Evolutionary conservation across 2,888 invertebrate genomes (phyloP).

Genomic region (Anticlea derivata): DNA sequence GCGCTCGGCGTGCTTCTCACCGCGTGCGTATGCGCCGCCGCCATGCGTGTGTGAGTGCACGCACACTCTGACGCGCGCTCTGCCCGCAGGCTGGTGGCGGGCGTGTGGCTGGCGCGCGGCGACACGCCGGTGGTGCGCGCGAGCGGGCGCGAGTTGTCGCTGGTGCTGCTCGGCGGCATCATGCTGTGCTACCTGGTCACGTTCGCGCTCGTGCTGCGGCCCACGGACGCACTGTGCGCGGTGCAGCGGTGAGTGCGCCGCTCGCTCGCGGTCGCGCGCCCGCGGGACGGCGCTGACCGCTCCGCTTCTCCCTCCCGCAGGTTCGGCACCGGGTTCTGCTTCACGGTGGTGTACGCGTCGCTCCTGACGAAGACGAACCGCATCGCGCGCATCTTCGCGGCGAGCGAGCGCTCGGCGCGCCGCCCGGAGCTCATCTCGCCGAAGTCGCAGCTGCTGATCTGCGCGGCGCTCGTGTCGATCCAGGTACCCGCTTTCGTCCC

Average conservation of each 20-base stretch:
- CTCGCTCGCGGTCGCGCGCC: no score
- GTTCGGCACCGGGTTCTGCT: conserved; percentile 95
- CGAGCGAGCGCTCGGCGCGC: conserved; percentile 96
- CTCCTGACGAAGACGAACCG: conserved; percentile 98
- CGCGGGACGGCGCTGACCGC: neutral
- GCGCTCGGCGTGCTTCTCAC: conserved; percentile 92
- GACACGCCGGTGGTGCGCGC: conserved; percentile 98
- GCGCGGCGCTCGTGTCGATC: conserved; percentile 92
- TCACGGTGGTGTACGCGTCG: conserved; percentile 98
- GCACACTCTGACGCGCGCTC: no score
- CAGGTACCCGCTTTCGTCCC: conserved; percentile 85
- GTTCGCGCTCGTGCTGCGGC: conserved; percentile 93
- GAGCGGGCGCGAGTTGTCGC: conserved; percentile 94
- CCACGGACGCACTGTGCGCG: conserved; percentile 94
- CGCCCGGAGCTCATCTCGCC: conserved; percentile 96
- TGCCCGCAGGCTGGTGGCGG: conserved; percentile 84
- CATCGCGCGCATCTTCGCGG: conserved; percentile 97
- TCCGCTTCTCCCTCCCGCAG: conserved; percentile 60
- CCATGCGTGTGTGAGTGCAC: no score
- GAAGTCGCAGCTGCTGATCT: conserved; percentile 94
- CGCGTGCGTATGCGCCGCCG: conserved; percentile 61
- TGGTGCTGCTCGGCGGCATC: conserved; percentile 94
- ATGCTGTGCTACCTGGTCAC: conserved; percentile 96
- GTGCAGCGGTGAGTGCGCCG: conserved; percentile 88
- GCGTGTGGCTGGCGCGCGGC: conserved; percentile 92